Conservation (phyloP, 2,797 vertebrate species). For the Chaunax sp. region DNA sequence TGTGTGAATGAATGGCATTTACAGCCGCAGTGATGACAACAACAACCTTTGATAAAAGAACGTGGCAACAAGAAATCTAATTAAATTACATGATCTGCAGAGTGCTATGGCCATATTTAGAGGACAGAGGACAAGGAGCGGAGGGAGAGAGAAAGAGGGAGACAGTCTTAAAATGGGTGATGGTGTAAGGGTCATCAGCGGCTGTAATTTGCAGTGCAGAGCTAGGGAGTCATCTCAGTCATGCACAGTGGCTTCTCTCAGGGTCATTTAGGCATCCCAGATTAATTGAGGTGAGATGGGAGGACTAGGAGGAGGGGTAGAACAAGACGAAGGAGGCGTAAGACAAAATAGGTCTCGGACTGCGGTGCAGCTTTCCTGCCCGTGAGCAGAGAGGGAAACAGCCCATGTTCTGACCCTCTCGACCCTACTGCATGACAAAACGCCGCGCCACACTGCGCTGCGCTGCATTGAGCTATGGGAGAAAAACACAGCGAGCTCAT, state of each 20-base stretch:
- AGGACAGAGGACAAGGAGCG: constrained; percentile 6
- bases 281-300: constrained; percentile 67
- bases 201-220: constrained; percentile 50
- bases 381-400: constrained; percentile 45
- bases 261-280: constrained; percentile 65
- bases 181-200: constrained; percentile 32
- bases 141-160: neutral
- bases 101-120: constrained; percentile 23
- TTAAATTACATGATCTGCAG: constrained; percentile 60
- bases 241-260: constrained; percentile 59
- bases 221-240: constrained; percentile 64
- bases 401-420: constrained; percentile 40
- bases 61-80: constrained; percentile 50
- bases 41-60: constrained; percentile 52
- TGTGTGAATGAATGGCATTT: constrained; percentile 28
- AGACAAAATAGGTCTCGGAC: constrained; percentile 25
- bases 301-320: constrained; percentile 21
- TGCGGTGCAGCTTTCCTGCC: constrained; percentile 22
- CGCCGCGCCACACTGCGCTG: constrained; percentile 31
- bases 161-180: neutral
- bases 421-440: constrained; percentile 50
- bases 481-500: constrained; percentile 35
- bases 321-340: constrained; percentile 17
- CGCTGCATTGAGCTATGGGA: constrained; percentile 26
- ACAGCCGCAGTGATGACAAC: constrained; percentile 47